Evolutionary conservation across 2,888 invertebrate species (phyloP).

Genomic region (Agriopis leucophaearia): DNA sequence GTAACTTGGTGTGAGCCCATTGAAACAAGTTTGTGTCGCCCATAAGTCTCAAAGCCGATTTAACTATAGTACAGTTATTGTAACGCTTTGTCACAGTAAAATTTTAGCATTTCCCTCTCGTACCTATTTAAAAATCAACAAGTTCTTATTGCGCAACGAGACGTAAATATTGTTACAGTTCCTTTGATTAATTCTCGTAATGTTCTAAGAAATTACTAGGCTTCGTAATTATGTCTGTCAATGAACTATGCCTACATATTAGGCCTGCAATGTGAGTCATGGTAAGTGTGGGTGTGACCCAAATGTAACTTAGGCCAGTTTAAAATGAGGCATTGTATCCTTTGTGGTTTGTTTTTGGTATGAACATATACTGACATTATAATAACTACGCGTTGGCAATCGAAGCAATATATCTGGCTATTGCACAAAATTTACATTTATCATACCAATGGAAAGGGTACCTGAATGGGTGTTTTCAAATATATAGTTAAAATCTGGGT

Average conservation of each 20-base stretch:
- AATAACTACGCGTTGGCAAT: not conserved
- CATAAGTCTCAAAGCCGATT: constrained; percentile 33
- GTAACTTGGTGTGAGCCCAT: constrained; percentile 23
- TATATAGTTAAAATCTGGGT: too few species aligned
- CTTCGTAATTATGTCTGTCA: constrained; percentile 51
- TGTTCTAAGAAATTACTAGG: constrained; percentile 32
- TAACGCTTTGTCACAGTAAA: constrained; percentile 12
- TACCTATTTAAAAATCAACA: not conserved
- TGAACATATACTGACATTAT: constrained; percentile 1
- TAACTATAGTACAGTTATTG: constrained; percentile 5
- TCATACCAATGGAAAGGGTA: too few species aligned
- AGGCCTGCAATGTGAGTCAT: constrained; percentile 60
- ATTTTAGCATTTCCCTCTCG: not conserved
- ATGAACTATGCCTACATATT: constrained; percentile 62
- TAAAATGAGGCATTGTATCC: constrained; percentile 16
- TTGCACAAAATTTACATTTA: too few species aligned
- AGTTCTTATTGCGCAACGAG: not conserved
- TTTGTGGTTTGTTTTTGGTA: constrained; percentile 18
- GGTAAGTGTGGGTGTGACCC: constrained; percentile 62
- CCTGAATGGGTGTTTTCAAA: too few species aligned
- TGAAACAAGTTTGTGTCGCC: constrained; percentile 34
- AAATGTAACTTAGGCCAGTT: constrained; percentile 46
- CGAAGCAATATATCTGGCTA: too few species aligned
- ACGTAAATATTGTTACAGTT: not conserved
- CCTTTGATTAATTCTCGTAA: not conserved